Percentiles rank a stretch among this genome's conserved stretches.
Evolutionary conservation across 2,888 invertebrate genomes (phyloP).

Genomic region (Cryptus viduatorius): DNA sequence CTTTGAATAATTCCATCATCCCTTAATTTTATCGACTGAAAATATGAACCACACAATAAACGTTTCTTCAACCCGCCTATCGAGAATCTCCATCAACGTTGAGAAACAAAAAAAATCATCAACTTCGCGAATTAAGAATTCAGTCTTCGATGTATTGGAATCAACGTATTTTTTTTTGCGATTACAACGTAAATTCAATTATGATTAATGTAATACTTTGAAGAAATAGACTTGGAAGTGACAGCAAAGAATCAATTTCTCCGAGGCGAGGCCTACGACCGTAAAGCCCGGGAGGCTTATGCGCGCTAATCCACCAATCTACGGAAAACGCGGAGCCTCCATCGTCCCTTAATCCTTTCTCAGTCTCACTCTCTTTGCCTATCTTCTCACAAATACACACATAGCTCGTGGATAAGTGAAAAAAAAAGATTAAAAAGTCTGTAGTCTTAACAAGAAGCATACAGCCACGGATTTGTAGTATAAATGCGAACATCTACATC

Average conservation of each 20-base stretch:
- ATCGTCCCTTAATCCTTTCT: conserved; percentile 56
- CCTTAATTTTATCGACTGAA: background rate
- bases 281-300: conserved; percentile 54
- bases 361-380: conserved; percentile 40
- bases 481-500: background rate
- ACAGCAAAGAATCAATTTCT: conserved; percentile 51
- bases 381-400: conserved; percentile 29
- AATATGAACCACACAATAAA: background rate
- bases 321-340: conserved; percentile 55
- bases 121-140: background rate
- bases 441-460: background rate
- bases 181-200: background rate
- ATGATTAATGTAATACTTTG: background rate
- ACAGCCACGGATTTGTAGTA: conserved; percentile 18
- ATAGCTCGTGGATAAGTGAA: conserved; percentile 20
- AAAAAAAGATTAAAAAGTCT: background rate
- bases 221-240: conserved; percentile 7
- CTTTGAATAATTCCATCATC: background rate
- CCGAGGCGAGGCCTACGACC: conserved; percentile 37
- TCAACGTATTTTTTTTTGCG: background rate
- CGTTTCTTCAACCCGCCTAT: background rate
- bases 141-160: background rate
- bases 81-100: background rate
- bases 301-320: conserved; percentile 64
- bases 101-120: background rate